These are phyloP conservation scores for Anticlea derivata DNA, from an alignment of 2,888 invertebrate species.

Conservation along the genomic window DNA sequence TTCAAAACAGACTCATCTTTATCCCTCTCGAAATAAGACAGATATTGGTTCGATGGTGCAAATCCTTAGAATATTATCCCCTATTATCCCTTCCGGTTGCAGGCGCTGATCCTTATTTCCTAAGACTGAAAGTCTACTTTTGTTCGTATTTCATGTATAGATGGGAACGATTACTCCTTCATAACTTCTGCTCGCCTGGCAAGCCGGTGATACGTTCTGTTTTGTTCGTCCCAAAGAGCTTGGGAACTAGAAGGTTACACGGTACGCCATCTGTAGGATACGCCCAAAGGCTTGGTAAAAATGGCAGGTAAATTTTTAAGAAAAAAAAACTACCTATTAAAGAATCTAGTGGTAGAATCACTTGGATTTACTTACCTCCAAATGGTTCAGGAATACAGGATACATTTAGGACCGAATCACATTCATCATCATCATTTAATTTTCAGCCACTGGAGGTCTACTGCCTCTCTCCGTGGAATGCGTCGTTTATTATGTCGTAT, in stretches of 20 bases:
- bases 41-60: not conserved
- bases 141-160: not conserved
- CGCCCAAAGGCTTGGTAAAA: too few species aligned
- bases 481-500: too few species aligned
- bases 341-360: too few species aligned
- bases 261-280: not conserved
- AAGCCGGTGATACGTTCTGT: constrained; percentile 36
- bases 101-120: not conserved
- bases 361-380: too few species aligned
- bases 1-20: not conserved
- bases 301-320: too few species aligned
- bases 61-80: not conserved
- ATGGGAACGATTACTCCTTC: constrained; percentile 23
- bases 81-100: not conserved
- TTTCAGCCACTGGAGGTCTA: too few species aligned
- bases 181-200: constrained; percentile 47
- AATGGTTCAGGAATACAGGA: too few species aligned
- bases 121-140: constrained; percentile 21
- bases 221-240: not conserved
- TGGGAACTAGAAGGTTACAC: too few species aligned
- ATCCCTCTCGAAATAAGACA: not conserved
- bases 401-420: too few species aligned
- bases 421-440: too few species aligned
- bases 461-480: too few species aligned
- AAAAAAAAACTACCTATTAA: too few species aligned